Percentiles rank a stretch among this genome's conserved stretches.
Evolutionary conservation across 2,888 invertebrate genomes (phyloP).

Genomic region (Imbricaverruca yamaguchii): DNA sequence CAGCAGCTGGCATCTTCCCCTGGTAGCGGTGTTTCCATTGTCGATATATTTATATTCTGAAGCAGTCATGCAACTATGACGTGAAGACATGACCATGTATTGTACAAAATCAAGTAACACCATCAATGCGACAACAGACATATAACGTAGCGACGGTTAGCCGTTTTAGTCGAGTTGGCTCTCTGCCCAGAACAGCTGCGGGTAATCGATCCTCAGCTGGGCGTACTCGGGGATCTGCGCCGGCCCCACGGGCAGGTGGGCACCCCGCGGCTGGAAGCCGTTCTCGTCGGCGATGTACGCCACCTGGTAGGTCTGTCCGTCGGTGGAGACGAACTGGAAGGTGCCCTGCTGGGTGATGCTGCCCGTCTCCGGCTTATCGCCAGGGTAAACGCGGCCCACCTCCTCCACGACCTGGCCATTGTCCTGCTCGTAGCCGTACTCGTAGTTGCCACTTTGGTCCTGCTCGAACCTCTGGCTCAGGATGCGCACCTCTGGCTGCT

Average conservation of each 20-base stretch:
- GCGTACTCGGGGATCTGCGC: conserved; percentile 15
- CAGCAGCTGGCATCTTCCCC: too few species aligned
- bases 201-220: background rate
- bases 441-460: conserved; percentile 5
- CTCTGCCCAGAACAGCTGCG: conserved; percentile 14
- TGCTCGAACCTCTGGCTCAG: conserved; percentile 1
- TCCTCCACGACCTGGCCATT: background rate
- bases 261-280: conserved; percentile 15
- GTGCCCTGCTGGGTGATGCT: background rate
- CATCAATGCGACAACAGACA: too few species aligned
- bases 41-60: too few species aligned
- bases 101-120: too few species aligned
- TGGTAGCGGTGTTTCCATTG: too few species aligned
- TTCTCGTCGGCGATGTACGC: background rate
- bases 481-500: background rate
- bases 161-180: too few species aligned
- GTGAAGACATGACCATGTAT: too few species aligned
- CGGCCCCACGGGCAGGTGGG: background rate
- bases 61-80: too few species aligned
- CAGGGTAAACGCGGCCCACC: background rate
- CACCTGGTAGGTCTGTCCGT: conserved; percentile 6
- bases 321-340: conserved; percentile 1
- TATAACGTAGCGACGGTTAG: too few species aligned
- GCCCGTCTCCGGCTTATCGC: background rate
- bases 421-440: conserved; percentile 16